These are phyloP conservation scores for Sthenelais limicola DNA, from an alignment of 2,888 invertebrate species.

Conservation along the genomic window DNA sequence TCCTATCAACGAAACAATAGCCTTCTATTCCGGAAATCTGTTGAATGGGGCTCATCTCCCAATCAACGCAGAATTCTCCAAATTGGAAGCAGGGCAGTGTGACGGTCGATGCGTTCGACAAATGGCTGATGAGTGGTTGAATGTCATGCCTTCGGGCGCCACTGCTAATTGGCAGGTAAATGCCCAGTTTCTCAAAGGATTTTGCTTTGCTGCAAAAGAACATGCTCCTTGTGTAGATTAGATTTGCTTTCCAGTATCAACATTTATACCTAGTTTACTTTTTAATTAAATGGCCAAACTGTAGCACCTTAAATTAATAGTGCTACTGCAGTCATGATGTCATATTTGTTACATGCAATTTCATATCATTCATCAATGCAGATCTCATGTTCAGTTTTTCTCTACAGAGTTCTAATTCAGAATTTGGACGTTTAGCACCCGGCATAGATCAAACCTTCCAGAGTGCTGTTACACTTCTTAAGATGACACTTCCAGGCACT, in stretches of 20 bases:
- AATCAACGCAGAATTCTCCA: conserved; percentile 49
- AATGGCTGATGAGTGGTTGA: conserved; percentile 43
- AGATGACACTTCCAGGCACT: conserved; percentile 52
- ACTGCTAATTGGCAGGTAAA: conserved; percentile 49
- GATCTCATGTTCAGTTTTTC: no score
- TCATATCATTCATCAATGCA: no score
- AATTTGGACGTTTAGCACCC: conserved; percentile 15
- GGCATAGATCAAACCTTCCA: no score
- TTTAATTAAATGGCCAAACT: no score
- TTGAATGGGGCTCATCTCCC: conserved; percentile 49
- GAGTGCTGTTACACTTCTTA: conserved; percentile 39
- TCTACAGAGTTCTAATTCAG: conserved; percentile 12
- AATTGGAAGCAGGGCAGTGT: neutral
- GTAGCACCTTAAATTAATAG: no score
- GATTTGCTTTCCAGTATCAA: no score
- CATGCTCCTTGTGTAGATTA: no score
- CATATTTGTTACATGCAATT: no score
- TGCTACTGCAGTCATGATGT: no score
- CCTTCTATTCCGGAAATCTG: conserved; percentile 56
- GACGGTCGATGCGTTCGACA: conserved; percentile 41
- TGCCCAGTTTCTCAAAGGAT: neutral
- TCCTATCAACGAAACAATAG: conserved; percentile 49
- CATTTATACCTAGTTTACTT: no score
- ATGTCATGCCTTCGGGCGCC: conserved; percentile 18
- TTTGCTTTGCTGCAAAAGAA: no score